Percentiles rank a stretch among this genome's conserved stretches.
phyloP scores from a whole-genome alignment of 2,888 invertebrate species.

The Sicus ferrugineus region DNA sequence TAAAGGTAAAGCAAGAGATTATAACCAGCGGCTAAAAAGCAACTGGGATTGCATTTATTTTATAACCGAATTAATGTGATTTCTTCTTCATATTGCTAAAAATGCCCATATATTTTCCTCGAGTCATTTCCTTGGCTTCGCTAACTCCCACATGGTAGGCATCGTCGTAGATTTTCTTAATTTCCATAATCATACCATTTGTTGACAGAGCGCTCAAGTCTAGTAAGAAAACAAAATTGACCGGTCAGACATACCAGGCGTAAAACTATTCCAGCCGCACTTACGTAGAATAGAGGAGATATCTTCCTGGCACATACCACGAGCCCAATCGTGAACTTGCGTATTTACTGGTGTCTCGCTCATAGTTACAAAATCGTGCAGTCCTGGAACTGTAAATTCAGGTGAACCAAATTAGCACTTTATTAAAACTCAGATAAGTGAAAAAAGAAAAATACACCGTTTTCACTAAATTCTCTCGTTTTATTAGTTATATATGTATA shows the following conservation, averaged over 20 bases:
- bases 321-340: slow-evolving; percentile 73
- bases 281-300: slow-evolving; percentile 80
- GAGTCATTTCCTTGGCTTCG: slow-evolving; percentile 95
- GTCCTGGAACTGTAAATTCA: slow-evolving; percentile 79
- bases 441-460: no score
- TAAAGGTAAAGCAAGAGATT: no score
- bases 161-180: slow-evolving; percentile 90
- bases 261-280: slow-evolving; percentile 54
- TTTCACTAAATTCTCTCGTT: no score
- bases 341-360: slow-evolving; percentile 67
- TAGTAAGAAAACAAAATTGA: slow-evolving; percentile 58
- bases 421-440: no score
- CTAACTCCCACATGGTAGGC: slow-evolving; percentile 94
- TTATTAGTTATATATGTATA: no score
- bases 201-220: slow-evolving; percentile 79
- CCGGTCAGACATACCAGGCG: not conserved
- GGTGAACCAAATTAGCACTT: no score
- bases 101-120: slow-evolving; percentile 93
- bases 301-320: slow-evolving; percentile 76
- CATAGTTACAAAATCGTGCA: slow-evolving; percentile 81
- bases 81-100: slow-evolving; percentile 66
- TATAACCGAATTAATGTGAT: slow-evolving; percentile 23
- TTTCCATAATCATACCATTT: slow-evolving; percentile 87
- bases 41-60: no score
- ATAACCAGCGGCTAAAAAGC: no score